Evolutionary conservation across 1,140 invertebrate genomes (phyloP).

Genomic region (Chironomus striatipennis): DNA sequence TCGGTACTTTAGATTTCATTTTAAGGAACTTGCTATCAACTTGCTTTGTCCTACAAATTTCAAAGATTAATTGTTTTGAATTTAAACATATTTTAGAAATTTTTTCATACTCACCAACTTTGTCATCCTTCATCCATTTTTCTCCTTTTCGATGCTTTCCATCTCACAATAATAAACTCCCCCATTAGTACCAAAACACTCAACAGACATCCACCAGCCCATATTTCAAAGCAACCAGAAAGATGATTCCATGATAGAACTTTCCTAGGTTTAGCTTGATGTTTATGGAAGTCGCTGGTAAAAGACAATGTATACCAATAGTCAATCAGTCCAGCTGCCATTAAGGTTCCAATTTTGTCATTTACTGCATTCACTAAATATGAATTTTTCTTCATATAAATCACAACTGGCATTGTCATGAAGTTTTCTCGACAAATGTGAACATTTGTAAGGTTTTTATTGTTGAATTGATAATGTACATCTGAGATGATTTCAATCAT

Average conservation of each 20-base stretch:
- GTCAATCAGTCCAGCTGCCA: neutral
- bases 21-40: too few relatives aligned
- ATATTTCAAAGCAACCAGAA: neutral
- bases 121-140: too few relatives aligned
- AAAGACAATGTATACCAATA: slow-evolving; percentile 4
- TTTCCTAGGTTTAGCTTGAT: neutral
- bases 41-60: too few relatives aligned
- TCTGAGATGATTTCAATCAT: neutral
- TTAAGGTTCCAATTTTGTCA: neutral
- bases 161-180: too few relatives aligned
- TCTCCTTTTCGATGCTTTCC: too few relatives aligned
- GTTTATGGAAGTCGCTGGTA: neutral
- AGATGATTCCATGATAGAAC: neutral
- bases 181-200: too few relatives aligned
- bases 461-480: neutral
- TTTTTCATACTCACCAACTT: too few relatives aligned
- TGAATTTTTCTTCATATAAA: neutral
- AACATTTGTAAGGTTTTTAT: neutral
- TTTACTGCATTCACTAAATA: neutral
- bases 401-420: neutral
- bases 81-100: too few relatives aligned
- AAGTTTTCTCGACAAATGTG: neutral
- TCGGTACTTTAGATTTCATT: too few relatives aligned
- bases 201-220: too few relatives aligned
- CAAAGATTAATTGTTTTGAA: too few relatives aligned